Conservation (phyloP, 2,888 invertebrate species). For the Vannuccia rotundouncinata region DNA sequence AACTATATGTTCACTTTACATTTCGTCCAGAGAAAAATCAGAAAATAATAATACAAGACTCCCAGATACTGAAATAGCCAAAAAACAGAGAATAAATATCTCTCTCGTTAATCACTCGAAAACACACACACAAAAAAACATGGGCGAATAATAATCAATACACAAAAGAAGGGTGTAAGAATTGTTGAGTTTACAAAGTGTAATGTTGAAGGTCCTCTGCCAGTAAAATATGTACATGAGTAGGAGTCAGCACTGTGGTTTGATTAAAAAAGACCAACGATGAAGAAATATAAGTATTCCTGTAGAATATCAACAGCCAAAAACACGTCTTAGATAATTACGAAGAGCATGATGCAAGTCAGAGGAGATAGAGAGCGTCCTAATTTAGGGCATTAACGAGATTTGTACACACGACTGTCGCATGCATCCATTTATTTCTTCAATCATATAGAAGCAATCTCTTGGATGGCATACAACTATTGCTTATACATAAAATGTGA, state of each 20-base stretch:
- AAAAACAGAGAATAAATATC: neutral
- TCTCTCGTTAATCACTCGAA: neutral
- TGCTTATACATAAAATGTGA: too few relatives aligned
- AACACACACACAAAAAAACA: neutral
- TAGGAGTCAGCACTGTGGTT: neutral
- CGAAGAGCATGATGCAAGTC: too few relatives aligned
- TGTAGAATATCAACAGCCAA: too few relatives aligned
- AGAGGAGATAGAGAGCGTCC: too few relatives aligned
- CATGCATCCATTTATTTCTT: too few relatives aligned
- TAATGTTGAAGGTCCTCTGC: neutral
- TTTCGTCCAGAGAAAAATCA: neutral
- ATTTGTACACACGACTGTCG: too few relatives aligned
- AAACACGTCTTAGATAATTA: too few relatives aligned
- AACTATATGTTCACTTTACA: slow-evolving; percentile 12
- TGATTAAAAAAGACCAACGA: too few relatives aligned
- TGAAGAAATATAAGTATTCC: too few relatives aligned
- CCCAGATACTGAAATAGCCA: neutral
- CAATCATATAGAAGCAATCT: too few relatives aligned
- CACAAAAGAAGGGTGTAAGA: neutral
- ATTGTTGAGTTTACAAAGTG: neutral
- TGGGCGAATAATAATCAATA: neutral
- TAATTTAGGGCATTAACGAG: too few relatives aligned
- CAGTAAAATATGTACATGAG: neutral
- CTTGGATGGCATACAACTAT: too few relatives aligned
- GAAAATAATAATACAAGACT: slow-evolving; percentile 6